Evolutionary conservation across 2,888 invertebrate genomes (phyloP).

Genomic region (Choreutis nemorana): DNA sequence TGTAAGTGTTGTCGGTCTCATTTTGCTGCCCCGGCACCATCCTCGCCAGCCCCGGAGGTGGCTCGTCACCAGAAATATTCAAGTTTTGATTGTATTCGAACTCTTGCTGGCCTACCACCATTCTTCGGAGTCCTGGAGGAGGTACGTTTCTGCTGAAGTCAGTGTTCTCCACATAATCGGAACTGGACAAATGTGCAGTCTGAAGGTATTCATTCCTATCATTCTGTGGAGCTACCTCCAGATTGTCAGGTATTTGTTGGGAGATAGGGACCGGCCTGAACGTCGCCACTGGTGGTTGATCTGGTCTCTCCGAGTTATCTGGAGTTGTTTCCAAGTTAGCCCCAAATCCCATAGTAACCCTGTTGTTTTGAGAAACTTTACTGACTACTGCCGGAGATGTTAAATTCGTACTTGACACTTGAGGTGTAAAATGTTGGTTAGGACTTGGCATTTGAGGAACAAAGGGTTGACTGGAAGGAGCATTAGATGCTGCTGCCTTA

Average conservation of each 20-base stretch:
- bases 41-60: slow-evolving; percentile 57
- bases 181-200: slow-evolving; percentile 75
- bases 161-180: slow-evolving; percentile 52
- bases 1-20: slow-evolving; percentile 38
- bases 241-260: slow-evolving; percentile 56
- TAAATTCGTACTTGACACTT: slow-evolving; percentile 32
- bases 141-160: slow-evolving; percentile 61
- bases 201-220: slow-evolving; percentile 81
- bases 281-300: slow-evolving; percentile 39
- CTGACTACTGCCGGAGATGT: slow-evolving; percentile 38
- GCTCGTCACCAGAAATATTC: slow-evolving; percentile 48
- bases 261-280: slow-evolving; percentile 26
- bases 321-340: slow-evolving; percentile 72
- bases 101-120: slow-evolving; percentile 74
- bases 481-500: slow-evolving; percentile 20
- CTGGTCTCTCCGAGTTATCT: slow-evolving; percentile 74
- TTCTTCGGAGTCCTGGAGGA: slow-evolving; percentile 70
- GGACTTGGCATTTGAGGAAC: slow-evolving; percentile 15
- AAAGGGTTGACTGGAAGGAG: too few relatives aligned
- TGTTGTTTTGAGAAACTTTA: slow-evolving; percentile 36
- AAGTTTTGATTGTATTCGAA: slow-evolving; percentile 45
- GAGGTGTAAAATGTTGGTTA: slow-evolving; percentile 26
- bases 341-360: slow-evolving; percentile 44
- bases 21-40: slow-evolving; percentile 64
- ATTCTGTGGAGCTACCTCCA: slow-evolving; percentile 71